Percentiles rank a stretch among this genome's conserved stretches.
Evolutionary conservation across 2,888 invertebrate genomes (phyloP).

Genomic region (Steinernema hermaphroditum): DNA sequence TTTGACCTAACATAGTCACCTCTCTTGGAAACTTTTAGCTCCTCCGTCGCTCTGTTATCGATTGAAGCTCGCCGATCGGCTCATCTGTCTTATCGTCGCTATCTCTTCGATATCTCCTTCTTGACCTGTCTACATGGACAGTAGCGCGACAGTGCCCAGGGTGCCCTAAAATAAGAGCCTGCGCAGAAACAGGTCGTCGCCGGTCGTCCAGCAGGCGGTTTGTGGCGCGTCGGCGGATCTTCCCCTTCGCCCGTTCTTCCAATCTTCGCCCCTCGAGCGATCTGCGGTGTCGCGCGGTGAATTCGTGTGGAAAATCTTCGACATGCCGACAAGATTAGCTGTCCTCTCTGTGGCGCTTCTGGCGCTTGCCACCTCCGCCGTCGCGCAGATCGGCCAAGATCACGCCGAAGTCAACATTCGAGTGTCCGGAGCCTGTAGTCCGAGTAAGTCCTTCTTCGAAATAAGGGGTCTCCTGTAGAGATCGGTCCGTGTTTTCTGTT

Average conservation of each 20-base stretch:
- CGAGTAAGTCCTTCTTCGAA: conserved; percentile 51
- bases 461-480: background rate
- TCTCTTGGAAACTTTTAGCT: background rate
- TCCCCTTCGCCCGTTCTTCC: conserved; percentile 21
- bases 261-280: conserved; percentile 31
- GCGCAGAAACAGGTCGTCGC: conserved; percentile 30
- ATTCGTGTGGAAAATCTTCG: conserved; percentile 19
- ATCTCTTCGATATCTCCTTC: background rate
- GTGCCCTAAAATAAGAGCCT: conserved; percentile 31
- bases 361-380: background rate
- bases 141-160: background rate
- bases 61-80: background rate
- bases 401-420: conserved; percentile 65
- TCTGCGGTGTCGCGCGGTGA: background rate
- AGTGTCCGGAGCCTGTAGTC: conserved; percentile 65
- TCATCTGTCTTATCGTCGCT: background rate
- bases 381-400: conserved; percentile 47
- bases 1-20: background rate
- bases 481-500: conserved; percentile 34
- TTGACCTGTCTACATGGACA: conserved; percentile 30
- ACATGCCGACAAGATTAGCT: conserved; percentile 30
- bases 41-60: background rate
- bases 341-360: conserved; percentile 11
- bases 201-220: conserved; percentile 13
- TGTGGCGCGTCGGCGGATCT: conserved; percentile 27